Base-by-base conservation (phyloP, 2,888 invertebrate species). In the Scelioninae gen. 1 region DNA sequence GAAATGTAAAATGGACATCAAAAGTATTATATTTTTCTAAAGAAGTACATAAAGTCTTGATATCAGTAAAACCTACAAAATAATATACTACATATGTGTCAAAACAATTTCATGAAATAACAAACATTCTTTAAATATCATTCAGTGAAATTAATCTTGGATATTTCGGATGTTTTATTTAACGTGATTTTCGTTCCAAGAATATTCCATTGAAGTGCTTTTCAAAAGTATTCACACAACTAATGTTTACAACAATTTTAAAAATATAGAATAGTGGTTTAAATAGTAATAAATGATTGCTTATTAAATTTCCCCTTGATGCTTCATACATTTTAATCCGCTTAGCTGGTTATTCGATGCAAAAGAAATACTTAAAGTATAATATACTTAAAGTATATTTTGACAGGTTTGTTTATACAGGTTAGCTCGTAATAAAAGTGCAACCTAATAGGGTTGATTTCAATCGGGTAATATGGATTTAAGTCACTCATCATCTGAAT, bases 341-440 rank as follows among this genome's bases (percentile, higher is more conserved):
- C 43, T 60, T 63, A 32, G 68, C 40, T 63, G 45, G 56, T 43
- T 51, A 55, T 38, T 34, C 31, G 29, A 43, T 16, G 66, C 29
- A 53, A 77, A 60, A 79, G 58, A 72, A 72, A 72, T 34, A 60
- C 79, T 34, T 51, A 15, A 31, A 72, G 58, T 66, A 29, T 77
- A 72, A n/a, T n/a, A 72, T 34, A 60, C 79, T 34, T 51, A 15
- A 31, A 72, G 58, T 66, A 29, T 77, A 72, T 82, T 82, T 77
- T 82, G 68, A 74, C 82, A 78, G 82, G 74, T 82, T 74, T 82
- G 69, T 76, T 82, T 78, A 68, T 43, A 56, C 62, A 82, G 77
- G 74, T 68, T 74, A 34, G 29, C 38, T 43, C 55, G 32, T 69
- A 62, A 74, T 68, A 79, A 74, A 77, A 82, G 72, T 62, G 72